These are phyloP conservation scores for Carposina sasakii DNA, from an alignment of 1,140 invertebrate species.

Conservation along the genomic window DNA sequence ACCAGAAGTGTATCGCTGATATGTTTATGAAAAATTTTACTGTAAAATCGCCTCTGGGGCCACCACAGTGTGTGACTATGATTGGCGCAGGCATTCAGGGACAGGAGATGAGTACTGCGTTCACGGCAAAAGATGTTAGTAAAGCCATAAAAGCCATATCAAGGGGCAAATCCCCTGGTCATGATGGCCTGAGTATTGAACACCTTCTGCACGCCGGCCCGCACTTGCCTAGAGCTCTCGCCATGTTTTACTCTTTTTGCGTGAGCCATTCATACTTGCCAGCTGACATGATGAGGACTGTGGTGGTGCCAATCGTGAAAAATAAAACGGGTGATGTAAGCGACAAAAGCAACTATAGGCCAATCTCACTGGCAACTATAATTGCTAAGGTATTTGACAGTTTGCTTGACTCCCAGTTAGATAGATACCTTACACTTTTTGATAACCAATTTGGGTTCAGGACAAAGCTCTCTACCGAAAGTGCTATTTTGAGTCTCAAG, in stretches of 20 bases:
- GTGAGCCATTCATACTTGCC: not conserved
- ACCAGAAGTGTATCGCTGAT: not conserved
- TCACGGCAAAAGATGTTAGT: not conserved
- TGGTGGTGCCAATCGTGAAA: not conserved
- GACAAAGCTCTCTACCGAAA: not conserved
- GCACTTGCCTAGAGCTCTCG: too few relatives aligned
- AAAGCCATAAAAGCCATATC: not conserved
- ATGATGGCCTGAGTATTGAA: too few relatives aligned
- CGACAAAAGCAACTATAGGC: not conserved
- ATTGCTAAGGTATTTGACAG: not conserved
- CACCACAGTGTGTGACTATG: not conserved
- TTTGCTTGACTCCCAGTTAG: not conserved
- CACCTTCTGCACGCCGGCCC: not conserved
- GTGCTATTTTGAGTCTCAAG: not conserved
- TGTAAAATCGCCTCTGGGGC: not conserved
- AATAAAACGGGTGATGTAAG: not conserved
- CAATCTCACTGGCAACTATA: not conserved
- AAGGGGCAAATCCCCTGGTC: not conserved
- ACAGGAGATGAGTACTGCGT: not conserved
- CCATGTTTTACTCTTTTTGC: constrained; percentile 2
- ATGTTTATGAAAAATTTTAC: not conserved
- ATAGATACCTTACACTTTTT: not conserved
- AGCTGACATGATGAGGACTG: not conserved
- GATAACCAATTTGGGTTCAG: too few relatives aligned
- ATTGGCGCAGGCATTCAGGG: not conserved